phyloP scores from a whole-genome alignment of 1,140 invertebrate species.

The Ephestia elutella region DNA sequence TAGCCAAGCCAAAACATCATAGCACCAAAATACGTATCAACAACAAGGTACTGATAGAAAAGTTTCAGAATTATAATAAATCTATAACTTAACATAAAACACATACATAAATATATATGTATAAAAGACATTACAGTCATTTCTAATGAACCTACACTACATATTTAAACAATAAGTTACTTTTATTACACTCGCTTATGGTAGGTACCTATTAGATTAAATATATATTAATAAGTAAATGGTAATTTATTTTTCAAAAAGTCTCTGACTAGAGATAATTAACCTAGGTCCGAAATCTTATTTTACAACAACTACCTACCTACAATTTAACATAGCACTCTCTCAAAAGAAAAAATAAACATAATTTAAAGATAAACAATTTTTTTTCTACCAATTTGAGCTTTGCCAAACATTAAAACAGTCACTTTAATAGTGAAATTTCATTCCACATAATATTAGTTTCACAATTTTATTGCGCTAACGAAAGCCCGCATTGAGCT shows the following conservation, averaged over 20 bases:
- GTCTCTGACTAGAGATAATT: conserved; percentile 71
- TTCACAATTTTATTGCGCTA: conserved; percentile 24
- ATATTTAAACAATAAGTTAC: conserved; percentile 64
- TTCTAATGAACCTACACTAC: conserved; percentile 40
- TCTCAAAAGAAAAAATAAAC: conserved; percentile 49
- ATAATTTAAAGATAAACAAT: conserved; percentile 35
- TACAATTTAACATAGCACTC: conserved; percentile 64
- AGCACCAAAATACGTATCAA: conserved; percentile 66
- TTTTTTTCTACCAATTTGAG: conserved; percentile 58
- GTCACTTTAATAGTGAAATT: conserved; percentile 57
- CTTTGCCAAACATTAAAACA: conserved; percentile 61
- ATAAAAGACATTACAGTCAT: conserved; percentile 26
- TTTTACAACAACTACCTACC: conserved; percentile 50
- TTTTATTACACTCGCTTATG: conserved; percentile 55
- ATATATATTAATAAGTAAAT: conserved; percentile 67
- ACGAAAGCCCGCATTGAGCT: conserved; percentile 5
- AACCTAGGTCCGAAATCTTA: conserved; percentile 58
- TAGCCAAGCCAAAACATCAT: conserved; percentile 70
- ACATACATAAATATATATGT: conserved; percentile 10
- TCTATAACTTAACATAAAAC: conserved; percentile 15
- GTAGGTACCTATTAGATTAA: conserved; percentile 44
- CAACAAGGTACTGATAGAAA: conserved; percentile 59
- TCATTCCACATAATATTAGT: conserved; percentile 45
- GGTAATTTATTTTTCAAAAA: conserved; percentile 68
- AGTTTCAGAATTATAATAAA: conserved; percentile 48